Evolutionary conservation across 2,888 invertebrate genomes (phyloP), one percentile per base, ranked within the genome.

Genomic region (Magallana nippona): DNA sequence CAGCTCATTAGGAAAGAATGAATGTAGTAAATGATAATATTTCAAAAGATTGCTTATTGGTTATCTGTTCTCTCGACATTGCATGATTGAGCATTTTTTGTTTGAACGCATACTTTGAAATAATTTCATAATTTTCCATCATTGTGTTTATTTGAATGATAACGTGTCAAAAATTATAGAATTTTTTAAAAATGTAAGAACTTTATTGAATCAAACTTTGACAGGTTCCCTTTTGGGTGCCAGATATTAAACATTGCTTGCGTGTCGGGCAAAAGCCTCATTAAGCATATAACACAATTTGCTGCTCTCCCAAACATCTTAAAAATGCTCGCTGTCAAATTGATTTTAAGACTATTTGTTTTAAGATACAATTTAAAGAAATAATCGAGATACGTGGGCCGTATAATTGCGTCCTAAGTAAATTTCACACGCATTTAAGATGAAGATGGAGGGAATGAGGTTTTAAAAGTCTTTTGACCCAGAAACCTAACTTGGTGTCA

Each of bases 271-370:
- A 60, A 60, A 17, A n/a, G 60, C n/a, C n/a, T 60, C n/a, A 60
- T 60, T n/a, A n/a, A 17, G n/a, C 3, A n/a, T n/a, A n/a, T 60
- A 60, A 60, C 60, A 60, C 15, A n/a, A 60, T n/a, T 60, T n/a
- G 60, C 60, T 15, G 8, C n/a, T 60, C n/a, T 44, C 44, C 8
- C 44, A n/a, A 60, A n/a, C 60, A 60, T 60, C n/a, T 60, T 60
- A n/a, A 60, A 60, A 60, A n/a, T 60, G 44, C 44, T 44, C 44
- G 5, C 44, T 44, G 44, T 44, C 44, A 44, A 44, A 60, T 58
- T 58, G 60, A n/a, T 60, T 15, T 60, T 60, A n/a, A n/a, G n/a
- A n/a, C 60, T 60, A 60, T 60, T 60, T 60, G 60, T 60, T 60
- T 60, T 60, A n/a, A 60, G 60, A 60, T 60, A 71, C 27, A 71